Evolutionary conservation across 2,797 vertebrate species (phyloP).

Genomic region (Sebastes matsubarae): DNA sequence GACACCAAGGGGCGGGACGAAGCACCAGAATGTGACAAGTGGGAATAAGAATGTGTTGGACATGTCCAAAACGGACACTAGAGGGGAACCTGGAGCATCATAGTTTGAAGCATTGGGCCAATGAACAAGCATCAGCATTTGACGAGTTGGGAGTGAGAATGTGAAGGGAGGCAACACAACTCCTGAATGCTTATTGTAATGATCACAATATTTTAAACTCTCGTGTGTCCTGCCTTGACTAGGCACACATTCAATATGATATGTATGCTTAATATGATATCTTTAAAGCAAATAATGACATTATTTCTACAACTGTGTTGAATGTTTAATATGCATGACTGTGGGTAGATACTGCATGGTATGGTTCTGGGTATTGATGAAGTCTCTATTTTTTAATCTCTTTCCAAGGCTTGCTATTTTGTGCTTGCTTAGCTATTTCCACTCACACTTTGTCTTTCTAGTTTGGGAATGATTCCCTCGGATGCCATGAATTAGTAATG

Average conservation of each 20-base stretch:
- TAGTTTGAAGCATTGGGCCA: too few relatives aligned
- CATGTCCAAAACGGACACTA: too few relatives aligned
- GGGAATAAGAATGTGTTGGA: too few relatives aligned
- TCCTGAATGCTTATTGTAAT: not conserved
- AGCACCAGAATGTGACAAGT: too few relatives aligned
- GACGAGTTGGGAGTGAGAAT: not conserved
- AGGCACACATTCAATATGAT: not conserved
- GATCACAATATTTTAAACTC: not conserved
- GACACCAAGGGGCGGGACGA: too few relatives aligned
- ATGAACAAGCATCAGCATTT: too few relatives aligned
- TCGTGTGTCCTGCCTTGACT: not conserved
- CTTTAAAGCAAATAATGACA: too few relatives aligned
- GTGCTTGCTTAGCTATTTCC: constrained; percentile 20
- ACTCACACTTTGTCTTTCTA: constrained; percentile 27
- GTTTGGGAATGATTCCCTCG: constrained; percentile 25
- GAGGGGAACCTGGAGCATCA: too few relatives aligned
- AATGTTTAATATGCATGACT: not conserved
- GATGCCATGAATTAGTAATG: constrained; percentile 57
- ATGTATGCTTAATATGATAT: not conserved
- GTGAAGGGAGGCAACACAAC: not conserved
- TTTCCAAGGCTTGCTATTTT: not conserved
- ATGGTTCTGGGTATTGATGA: constrained; percentile 1
- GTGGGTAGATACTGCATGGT: not conserved
- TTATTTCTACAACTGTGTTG: not conserved
- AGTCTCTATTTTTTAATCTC: not conserved